phyloP scores from a whole-genome alignment of 2,888 invertebrate genomes.

The Steinernema hermaphroditum region DNA sequence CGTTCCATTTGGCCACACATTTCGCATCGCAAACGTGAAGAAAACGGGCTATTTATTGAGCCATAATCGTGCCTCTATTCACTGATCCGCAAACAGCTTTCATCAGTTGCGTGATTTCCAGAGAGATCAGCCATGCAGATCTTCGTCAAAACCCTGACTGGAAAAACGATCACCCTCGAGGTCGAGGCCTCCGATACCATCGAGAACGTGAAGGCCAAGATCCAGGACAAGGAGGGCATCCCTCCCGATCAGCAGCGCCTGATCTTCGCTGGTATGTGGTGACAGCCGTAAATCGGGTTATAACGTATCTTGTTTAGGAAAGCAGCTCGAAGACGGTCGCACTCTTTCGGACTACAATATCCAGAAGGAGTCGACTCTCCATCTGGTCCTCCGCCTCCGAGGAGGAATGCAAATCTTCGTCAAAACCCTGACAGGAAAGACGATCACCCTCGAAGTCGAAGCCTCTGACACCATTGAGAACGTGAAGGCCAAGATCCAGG shows the following conservation, averaged over 20 bases:
- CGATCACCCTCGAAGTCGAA: constrained; percentile 68
- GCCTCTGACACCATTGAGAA: constrained; percentile 65
- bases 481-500: constrained; percentile 64
- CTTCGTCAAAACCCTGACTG: constrained; percentile 90
- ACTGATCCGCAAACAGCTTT: too few relatives aligned
- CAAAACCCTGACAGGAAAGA: constrained; percentile 89
- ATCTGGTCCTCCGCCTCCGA: constrained; percentile 70
- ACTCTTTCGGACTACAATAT: constrained; percentile 92
- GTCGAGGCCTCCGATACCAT: constrained; percentile 64
- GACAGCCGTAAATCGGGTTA: too few relatives aligned
- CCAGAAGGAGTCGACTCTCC: constrained; percentile 78
- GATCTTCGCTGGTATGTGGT: constrained; percentile 57
- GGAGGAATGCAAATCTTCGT: constrained; percentile 89
- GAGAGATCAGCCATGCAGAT: constrained; percentile 78
- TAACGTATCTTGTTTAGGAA: constrained; percentile 69
- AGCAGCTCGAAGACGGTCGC: constrained; percentile 90
- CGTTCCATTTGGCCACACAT: too few relatives aligned
- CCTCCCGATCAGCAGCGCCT: constrained; percentile 63
- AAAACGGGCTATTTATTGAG: too few relatives aligned
- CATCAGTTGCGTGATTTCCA: too few relatives aligned
- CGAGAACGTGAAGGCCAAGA: constrained; percentile 64
- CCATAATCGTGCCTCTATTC: too few relatives aligned
- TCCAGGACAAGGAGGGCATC: constrained; percentile 64
- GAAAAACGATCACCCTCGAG: constrained; percentile 75
- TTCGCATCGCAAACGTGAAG: too few relatives aligned